Conservation (phyloP, 1,140 invertebrate genomes). For the Diachasmimorpha longicaudata region DNA sequence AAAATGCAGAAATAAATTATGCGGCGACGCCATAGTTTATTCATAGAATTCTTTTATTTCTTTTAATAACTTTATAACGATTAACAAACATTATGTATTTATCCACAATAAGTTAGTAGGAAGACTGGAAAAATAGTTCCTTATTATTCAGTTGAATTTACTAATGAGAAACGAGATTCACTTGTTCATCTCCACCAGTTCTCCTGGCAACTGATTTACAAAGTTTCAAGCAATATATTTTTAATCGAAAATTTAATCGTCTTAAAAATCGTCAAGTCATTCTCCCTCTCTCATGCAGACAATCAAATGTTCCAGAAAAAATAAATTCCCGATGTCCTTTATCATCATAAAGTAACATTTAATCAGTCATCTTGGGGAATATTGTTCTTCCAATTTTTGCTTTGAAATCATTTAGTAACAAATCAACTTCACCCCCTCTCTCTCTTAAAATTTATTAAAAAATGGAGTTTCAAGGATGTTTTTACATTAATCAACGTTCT, state of each 20-base stretch:
- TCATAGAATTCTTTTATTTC: neutral
- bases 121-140: slow-evolving; percentile 13
- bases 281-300: too few relatives aligned
- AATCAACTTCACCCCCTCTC: neutral
- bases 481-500: neutral
- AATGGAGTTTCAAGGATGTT: neutral
- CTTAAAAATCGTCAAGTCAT: too few relatives aligned
- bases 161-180: neutral
- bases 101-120: neutral
- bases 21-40: neutral
- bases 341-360: too few relatives aligned
- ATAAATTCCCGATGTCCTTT: too few relatives aligned
- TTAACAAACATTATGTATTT: neutral
- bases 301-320: too few relatives aligned
- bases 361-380: too few relatives aligned
- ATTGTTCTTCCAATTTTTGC: too few relatives aligned
- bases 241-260: too few relatives aligned
- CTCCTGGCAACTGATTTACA: neutral
- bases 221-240: too few relatives aligned
- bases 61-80: neutral
- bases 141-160: neutral
- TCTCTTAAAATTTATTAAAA: neutral
- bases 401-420: neutral
- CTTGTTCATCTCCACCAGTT: neutral
- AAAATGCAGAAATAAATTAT: too few relatives aligned